These are phyloP conservation scores for Xiphophorus couchianus DNA, from an alignment of 2,113 vertebrate species.

Conservation along the genomic window DNA sequence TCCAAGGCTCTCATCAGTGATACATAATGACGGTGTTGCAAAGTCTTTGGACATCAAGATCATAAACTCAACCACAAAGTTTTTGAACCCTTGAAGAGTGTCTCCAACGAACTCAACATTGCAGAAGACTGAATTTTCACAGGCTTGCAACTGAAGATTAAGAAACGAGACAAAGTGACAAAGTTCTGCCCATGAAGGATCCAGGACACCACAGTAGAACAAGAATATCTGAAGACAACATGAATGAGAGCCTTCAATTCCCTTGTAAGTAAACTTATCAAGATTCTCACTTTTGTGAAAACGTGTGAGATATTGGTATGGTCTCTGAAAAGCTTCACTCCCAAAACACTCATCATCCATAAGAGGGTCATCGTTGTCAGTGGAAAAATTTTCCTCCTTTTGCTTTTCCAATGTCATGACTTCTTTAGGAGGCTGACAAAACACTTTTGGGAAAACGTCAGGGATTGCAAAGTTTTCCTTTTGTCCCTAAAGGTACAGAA, in stretches of 20 bases:
- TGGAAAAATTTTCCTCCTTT: conserved; percentile 38
- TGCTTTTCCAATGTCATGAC: conserved; percentile 79
- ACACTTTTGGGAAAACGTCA: conserved; percentile 89
- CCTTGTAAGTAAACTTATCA: conserved; percentile 81
- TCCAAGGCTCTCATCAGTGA: conserved; percentile 90
- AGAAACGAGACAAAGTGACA: conserved; percentile 91
- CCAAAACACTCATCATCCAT: conserved; percentile 87
- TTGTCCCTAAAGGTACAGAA: conserved; percentile 55
- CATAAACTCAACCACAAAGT: conserved; percentile 95
- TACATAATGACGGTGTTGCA: conserved; percentile 89
- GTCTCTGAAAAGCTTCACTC: conserved; percentile 89
- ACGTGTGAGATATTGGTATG: conserved; percentile 90
- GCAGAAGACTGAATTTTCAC: conserved; percentile 92
- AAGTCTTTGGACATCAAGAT: conserved; percentile 96
- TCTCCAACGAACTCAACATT: conserved; percentile 80
- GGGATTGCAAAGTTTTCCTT: conserved; percentile 75
- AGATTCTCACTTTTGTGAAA: conserved; percentile 78
- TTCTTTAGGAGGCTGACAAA: conserved; percentile 89
- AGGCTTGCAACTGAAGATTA: conserved; percentile 88
- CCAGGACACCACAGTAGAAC: conserved; percentile 84
- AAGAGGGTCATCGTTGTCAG: conserved; percentile 72
- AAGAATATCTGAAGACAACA: conserved; percentile 90
- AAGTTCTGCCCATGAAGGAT: conserved; percentile 94
- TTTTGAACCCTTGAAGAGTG: conserved; percentile 88
- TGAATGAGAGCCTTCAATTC: conserved; percentile 82